These are phyloP conservation scores for Clupea harengus DNA, from an alignment of 2,113 vertebrate species.

Conservation along the genomic window DNA sequence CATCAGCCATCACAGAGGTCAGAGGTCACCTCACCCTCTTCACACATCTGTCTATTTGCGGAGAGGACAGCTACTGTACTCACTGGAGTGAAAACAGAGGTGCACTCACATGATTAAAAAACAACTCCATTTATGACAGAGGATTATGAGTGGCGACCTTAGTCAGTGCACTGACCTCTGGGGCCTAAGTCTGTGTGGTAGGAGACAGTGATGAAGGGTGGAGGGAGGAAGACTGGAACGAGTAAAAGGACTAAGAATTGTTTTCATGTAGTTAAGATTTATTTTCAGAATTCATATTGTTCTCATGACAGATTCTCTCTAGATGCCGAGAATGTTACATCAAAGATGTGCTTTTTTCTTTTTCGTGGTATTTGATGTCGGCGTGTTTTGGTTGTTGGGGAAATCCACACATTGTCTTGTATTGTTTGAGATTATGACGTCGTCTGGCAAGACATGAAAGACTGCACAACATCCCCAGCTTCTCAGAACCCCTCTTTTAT, in stretches of 20 bases:
- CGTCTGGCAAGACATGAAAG: constrained; percentile 40
- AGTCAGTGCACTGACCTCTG: background rate
- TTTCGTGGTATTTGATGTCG: background rate
- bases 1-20: too few relatives aligned
- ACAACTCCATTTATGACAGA: background rate
- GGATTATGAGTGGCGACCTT: background rate
- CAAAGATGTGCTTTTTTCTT: background rate
- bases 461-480: background rate
- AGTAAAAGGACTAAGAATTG: background rate
- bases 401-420: constrained; percentile 15
- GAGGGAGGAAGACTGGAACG: too few relatives aligned
- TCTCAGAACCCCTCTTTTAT: background rate
- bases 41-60: too few relatives aligned
- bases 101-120: background rate
- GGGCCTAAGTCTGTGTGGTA: too few relatives aligned
- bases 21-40: too few relatives aligned
- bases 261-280: background rate
- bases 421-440: constrained; percentile 30
- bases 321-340: background rate
- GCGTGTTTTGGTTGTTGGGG: constrained; percentile 40
- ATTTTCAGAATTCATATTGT: background rate
- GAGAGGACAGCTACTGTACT: too few relatives aligned
- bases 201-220: background rate
- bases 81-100: background rate
- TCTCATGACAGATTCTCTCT: background rate